Evolutionary conservation across 2,113 vertebrate species (phyloP), one percentile per base, ranked within the genome.

Genomic region (Mus musculus): DNA sequence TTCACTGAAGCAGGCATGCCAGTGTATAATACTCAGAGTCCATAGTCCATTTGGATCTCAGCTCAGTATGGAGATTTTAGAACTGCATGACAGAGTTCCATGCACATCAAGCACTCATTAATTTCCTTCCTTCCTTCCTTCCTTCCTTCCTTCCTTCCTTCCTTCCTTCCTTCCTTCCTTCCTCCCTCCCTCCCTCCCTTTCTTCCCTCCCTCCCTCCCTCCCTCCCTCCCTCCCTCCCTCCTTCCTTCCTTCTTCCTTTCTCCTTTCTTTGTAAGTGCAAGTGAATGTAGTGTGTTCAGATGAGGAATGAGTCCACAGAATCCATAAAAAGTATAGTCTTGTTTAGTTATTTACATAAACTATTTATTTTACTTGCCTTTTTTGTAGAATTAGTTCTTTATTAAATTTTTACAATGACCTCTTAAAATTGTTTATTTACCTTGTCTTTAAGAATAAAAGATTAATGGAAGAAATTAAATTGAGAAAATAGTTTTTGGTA

Each of bases 361-460:
- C 39, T n/a, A 69, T 75, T 78, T 85, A 80, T 82, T 82, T 92
- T 14, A 46, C 2, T 42, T 87, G 49, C 42, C 22, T 89, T 77
- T 77, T 91, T 81, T 28, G 42, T 26, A 42, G 9, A 67, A 22
- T 81, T 89, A 89, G 22, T 67, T 5, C n/a, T 54, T 94, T 81
- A 82, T 73, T 87, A 67, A 87, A 89, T 67, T 14, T 61, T 84
- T 14, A 39, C 22, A 89, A 12, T 90, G 54, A 80, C 9, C 28
- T 24, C 26, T 92, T 87, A 92, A 76, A 89, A 71, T 59, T 33
- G 7, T 46, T 92, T 69, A 65, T 89, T 91, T 33, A 65, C 17
- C 2, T 4, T 9, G 30, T 87, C 85, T 93, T 86, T 87, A 6
- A 67, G n/a, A 77, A n/a, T 7, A 77, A 49, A 7, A n/a, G 54